Conservation (phyloP, 2,113 vertebrate species). For the Callospermophilus lateralis region DNA sequence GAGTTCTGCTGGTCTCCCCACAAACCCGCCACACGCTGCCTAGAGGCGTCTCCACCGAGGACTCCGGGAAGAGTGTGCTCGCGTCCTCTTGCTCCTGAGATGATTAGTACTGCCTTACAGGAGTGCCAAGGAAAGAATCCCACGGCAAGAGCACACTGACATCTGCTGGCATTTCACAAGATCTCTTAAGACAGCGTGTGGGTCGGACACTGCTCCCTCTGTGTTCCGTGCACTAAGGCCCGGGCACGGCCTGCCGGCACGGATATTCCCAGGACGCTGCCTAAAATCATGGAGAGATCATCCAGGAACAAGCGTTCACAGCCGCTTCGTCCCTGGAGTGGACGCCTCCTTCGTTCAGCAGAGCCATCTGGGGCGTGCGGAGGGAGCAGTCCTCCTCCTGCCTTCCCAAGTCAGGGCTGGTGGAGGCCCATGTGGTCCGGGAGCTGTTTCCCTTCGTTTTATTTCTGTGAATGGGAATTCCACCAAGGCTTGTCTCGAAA, state of each 20-base stretch:
- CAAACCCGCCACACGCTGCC: background rate
- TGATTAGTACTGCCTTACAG: slow-evolving; percentile 67
- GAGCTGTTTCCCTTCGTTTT: background rate
- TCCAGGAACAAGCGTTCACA: background rate
- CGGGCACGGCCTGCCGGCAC: background rate
- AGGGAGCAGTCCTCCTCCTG: too few species aligned
- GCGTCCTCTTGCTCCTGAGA: slow-evolving; percentile 4
- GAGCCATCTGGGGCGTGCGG: background rate
- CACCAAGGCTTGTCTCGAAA: background rate
- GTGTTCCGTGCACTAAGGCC: background rate
- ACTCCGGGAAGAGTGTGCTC: background rate
- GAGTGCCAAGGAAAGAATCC: slow-evolving; percentile 68
- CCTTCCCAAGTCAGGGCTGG: background rate
- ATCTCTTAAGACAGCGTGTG: slow-evolving; percentile 42
- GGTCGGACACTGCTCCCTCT: background rate
- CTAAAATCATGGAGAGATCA: background rate
- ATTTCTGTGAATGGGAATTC: background rate
- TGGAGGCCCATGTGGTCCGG: background rate
- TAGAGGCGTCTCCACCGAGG: background rate
- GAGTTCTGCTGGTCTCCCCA: background rate
- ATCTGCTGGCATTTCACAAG: slow-evolving; percentile 88
- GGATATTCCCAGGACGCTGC: background rate
- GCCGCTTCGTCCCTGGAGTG: background rate
- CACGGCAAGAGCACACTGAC: slow-evolving; percentile 87
- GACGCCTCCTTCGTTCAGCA: background rate